Base-by-base conservation (phyloP, 2,113 vertebrate species). In the Rhegmatorhina hoffmannsi region DNA sequence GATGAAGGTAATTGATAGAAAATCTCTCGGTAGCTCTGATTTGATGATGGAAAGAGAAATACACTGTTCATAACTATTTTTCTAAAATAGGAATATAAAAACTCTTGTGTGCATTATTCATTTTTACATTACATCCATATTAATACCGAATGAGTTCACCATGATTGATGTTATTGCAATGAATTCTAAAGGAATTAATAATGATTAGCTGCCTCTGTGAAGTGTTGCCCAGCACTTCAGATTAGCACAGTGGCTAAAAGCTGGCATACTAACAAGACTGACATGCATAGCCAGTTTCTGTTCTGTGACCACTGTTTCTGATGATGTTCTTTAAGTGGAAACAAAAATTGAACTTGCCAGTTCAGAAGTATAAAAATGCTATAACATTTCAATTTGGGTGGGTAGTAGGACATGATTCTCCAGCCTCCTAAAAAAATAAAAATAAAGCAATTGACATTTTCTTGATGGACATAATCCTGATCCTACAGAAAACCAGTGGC, bases 121-220 rank as follows among this genome's bases (percentile, higher is more conserved):
- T 98, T 97, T 97, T 96, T 94, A 94, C 97, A 97, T 98, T 97
- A 97, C 92, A 98, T 97, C 96, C 98, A 96, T 98, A 97, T 98
- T 98, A 98, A 98, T 98, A 97, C 97, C 93, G 31, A 97, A 98
- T 97, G 97, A 98, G 97, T 96, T 97, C 20, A 7, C 96, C 73
- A 64, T 98, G 98, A 98, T 98, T 97, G 98, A 98, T 98, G 98
- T 98, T 97, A 97, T 97, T 97, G 96, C 97, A 97, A 96, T 97
- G 98, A 98, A 97, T 98, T 98, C 97, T 97, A 98, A 98, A 98
- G 96, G 98, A 98, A 98, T 98, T 97, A 97, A 97, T 97, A 98
- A 98, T 97, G 97, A 98, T 98, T 98, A 98, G 96, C 98, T 95
- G 95, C 94, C 95, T 97, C 97, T 92, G 29, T 95, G 95, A 97